These are phyloP conservation scores for Colletes latitarsis DNA, from an alignment of 1,140 invertebrate species.

Conservation along the genomic window DNA sequence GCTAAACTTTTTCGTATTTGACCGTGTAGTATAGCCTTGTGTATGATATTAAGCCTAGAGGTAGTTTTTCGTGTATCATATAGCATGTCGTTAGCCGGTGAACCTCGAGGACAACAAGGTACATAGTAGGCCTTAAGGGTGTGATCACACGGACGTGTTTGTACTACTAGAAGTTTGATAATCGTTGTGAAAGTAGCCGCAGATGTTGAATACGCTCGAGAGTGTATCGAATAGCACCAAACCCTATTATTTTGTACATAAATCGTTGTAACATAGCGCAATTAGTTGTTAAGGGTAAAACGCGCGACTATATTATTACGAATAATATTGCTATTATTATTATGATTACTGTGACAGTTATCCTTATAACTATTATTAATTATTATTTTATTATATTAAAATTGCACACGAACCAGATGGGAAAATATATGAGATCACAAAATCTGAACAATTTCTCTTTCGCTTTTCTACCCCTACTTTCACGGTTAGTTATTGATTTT, in stretches of 20 bases:
- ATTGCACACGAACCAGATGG: slow-evolving; percentile 70
- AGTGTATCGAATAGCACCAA: not conserved
- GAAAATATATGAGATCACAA: slow-evolving; percentile 62
- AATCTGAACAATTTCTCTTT: slow-evolving; percentile 27
- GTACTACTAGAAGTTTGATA: slow-evolving; percentile 72
- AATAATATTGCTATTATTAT: slow-evolving; percentile 33
- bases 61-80: slow-evolving; percentile 59
- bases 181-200: slow-evolving; percentile 72
- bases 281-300: slow-evolving; percentile 38
- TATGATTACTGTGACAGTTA: slow-evolving; percentile 51
- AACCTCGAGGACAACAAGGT: slow-evolving; percentile 46
- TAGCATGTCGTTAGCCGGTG: slow-evolving; percentile 51
- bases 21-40: slow-evolving; percentile 57
- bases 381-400: slow-evolving; percentile 76
- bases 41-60: slow-evolving; percentile 54
- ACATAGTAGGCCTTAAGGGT: slow-evolving; percentile 59
- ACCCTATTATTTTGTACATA: slow-evolving; percentile 76
- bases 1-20: slow-evolving; percentile 45
- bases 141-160: slow-evolving; percentile 65
- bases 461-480: no score
- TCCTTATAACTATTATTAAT: slow-evolving; percentile 63
- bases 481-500: no score
- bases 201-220: slow-evolving; percentile 27
- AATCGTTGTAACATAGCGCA: slow-evolving; percentile 74
- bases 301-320: slow-evolving; percentile 53